phyloP scores from a whole-genome alignment of 2,888 invertebrate genomes.

The Ichneumoninae sp. region DNA sequence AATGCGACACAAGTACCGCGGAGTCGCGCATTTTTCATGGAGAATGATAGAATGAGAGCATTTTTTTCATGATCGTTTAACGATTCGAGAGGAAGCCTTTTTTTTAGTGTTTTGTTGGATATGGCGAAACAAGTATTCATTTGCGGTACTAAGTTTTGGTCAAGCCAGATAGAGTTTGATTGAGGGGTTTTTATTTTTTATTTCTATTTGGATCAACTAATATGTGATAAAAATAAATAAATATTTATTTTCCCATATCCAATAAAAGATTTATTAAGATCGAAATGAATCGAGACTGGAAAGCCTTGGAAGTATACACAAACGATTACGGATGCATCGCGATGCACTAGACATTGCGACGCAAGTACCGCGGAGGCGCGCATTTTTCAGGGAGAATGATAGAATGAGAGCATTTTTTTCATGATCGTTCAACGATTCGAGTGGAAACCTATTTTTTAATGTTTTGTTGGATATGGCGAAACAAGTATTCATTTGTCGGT shows the following conservation, averaged over 20 bases:
- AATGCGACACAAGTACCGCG: constrained; percentile 24
- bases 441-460: too few relatives aligned
- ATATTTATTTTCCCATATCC: too few relatives aligned
- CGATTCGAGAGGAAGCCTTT: not conserved
- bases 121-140: too few relatives aligned
- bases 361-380: constrained; percentile 24
- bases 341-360: constrained; percentile 35
- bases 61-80: not conserved
- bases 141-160: too few relatives aligned
- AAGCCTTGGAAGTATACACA: constrained; percentile 72
- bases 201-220: too few relatives aligned
- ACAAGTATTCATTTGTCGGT: too few relatives aligned
- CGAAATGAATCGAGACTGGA: constrained; percentile 67
- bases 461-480: too few relatives aligned
- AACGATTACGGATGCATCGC: constrained; percentile 68
- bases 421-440: not conserved
- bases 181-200: too few relatives aligned
- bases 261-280: constrained; percentile 2
- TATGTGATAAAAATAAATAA: too few relatives aligned
- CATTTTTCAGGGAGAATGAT: not conserved
- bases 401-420: not conserved
- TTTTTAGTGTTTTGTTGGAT: not conserved
- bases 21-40: constrained; percentile 1
- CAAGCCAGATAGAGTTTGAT: too few relatives aligned
- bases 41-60: not conserved